Evolutionary conservation across 2,888 invertebrate species (phyloP), one percentile per base, ranked within the genome.

Genomic region (Timema cristinae): DNA sequence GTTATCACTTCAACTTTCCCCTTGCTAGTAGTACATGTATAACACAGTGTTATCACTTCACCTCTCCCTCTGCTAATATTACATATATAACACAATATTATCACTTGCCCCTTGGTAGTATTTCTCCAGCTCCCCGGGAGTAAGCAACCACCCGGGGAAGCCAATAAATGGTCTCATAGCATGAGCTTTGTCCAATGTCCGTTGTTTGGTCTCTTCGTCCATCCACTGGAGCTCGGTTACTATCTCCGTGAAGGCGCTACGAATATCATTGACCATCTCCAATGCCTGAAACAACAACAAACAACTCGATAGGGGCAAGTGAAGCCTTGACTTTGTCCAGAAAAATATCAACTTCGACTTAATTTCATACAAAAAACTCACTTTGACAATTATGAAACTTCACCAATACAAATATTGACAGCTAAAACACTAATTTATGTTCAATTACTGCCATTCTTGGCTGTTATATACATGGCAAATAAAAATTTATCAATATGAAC

Each of bases 211-310:
- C 10, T 78, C 76, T 0, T 81, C 81, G 75, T 87, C 87, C 84
- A 87, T 84, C 87, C 87, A 87, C 13, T 81, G 80, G 9, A 82
- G 81, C 49, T 82, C 80, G 10, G 80, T 75, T 6, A 87, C 76
- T 1, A 84, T 79, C 50, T 84, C 82, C 71, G 80, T 79, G 77
- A 86, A 87, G 1, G 84, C 81, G 47, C 78, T 77, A 67, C 82
- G 79, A 0, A 87, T 78, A 77, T 85, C 83, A 66, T 79, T 78
- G 6, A 86, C 81, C 83, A 84, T 81, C 70, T 79, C 77, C 63
- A 73, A 71, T 7, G 76, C 77, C 74, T 77, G 69, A 9, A 72
- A 69, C 11, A 59, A 32, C 32, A 32, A 32, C 32, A 32, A 32
- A 32, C 32, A 32, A 32, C 32, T 32, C 32, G 4, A 32, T 32